Conservation (phyloP, 2,113 vertebrate genomes). For the Peromyscus maniculatus region DNA sequence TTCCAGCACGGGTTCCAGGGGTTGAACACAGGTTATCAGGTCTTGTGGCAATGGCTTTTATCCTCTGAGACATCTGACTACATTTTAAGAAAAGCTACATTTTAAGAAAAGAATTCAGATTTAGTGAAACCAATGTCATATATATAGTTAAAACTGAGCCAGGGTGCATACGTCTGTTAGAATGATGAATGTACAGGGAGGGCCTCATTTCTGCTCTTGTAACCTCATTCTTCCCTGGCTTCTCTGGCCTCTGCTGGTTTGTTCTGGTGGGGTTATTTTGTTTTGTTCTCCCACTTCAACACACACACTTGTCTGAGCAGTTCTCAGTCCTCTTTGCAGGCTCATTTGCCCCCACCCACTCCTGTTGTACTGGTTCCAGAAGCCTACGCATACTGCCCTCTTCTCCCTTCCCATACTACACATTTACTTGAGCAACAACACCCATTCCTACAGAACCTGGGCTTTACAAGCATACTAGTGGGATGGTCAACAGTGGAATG, state of each 20-base stretch:
- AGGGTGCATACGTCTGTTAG: background rate
- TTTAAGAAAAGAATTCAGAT: constrained; percentile 8
- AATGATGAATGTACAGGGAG: background rate
- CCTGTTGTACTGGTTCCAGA: background rate
- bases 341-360: background rate
- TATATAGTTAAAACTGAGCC: background rate
- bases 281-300: background rate
- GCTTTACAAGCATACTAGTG: background rate
- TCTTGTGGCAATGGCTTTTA: background rate
- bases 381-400: background rate
- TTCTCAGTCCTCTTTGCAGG: background rate
- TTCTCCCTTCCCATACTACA: background rate
- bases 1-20: background rate
- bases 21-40: background rate
- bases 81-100: background rate
- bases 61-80: background rate
- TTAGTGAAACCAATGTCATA: background rate
- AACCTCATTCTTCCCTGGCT: background rate
- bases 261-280: background rate
- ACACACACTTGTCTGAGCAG: background rate
- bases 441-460: background rate
- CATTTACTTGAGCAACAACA: background rate
- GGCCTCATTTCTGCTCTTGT: background rate
- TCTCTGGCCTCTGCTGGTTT: background rate
- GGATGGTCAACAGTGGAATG: background rate